Evolutionary conservation across 2,888 invertebrate species (phyloP).

Genomic region (Melieria crassipennis): DNA sequence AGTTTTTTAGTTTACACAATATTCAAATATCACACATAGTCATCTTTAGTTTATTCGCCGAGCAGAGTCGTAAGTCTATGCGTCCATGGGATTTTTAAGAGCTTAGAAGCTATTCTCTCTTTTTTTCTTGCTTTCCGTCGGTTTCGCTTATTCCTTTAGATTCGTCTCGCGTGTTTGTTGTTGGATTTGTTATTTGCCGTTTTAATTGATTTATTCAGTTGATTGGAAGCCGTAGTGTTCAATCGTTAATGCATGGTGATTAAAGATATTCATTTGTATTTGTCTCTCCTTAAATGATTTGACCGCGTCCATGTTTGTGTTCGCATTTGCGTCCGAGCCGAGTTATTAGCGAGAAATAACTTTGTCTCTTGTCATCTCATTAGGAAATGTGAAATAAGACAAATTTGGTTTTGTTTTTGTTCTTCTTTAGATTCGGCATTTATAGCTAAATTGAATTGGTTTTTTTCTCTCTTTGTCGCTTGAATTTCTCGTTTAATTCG

Average conservation of each 20-base stretch:
- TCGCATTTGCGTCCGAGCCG: constrained; percentile 25
- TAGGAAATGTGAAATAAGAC: constrained; percentile 62
- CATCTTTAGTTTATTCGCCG: no score
- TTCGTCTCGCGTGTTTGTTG: no score
- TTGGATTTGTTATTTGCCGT: constrained; percentile 18
- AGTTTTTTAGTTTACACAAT: no score
- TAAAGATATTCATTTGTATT: constrained; percentile 61
- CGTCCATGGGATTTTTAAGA: no score
- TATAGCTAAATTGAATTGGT: constrained; percentile 42
- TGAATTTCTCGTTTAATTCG: constrained; percentile 15
- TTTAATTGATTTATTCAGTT: constrained; percentile 48
- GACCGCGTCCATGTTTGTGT: constrained; percentile 24
- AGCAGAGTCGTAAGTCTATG: no score
- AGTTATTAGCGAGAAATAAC: constrained; percentile 48
- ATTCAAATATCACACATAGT: no score
- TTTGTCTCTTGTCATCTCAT: constrained; percentile 62
- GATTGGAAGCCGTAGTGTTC: constrained; percentile 45
- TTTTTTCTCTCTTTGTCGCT: constrained; percentile 13
- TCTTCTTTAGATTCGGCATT: constrained; percentile 51
- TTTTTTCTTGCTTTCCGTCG: no score
- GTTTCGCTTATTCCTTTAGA: no score
- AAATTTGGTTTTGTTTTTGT: constrained; percentile 58
- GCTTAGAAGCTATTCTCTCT: no score
- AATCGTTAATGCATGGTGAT: constrained; percentile 60
- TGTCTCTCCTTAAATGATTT: constrained; percentile 57